Evolutionary conservation across 2,797 vertebrate species (phyloP), one percentile per base, ranked within the genome.

Genomic region (Acrocephalus scirpaceus): DNA sequence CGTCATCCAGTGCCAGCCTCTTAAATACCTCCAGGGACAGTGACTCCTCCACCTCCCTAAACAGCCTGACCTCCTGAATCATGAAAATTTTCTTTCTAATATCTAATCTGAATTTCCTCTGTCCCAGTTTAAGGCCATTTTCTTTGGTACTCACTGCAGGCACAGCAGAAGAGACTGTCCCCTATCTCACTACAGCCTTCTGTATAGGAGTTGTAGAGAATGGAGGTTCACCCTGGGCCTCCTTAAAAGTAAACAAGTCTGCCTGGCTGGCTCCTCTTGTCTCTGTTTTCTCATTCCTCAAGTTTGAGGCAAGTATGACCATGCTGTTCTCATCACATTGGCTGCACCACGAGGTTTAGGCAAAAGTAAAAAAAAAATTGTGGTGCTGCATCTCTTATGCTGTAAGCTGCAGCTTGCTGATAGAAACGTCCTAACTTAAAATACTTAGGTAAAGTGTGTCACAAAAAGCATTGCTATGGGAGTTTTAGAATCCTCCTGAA

Each of bases 261-360:
- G 29, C 13, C 16, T 6, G 51, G 10, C 51, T 26, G 29, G 7
- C 36, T 40, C 13, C 22, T 45, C 69, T 26, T 9, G 14, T 17
- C 69, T 51, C 50, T 11, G 8, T 38, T 47, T 12, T 57, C 42
- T 51, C 6, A 3, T 27, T 30, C 58, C 71, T 64, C 3, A 4
- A 11, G 51, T 13, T 1, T 27, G 47, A 84, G 62, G 44, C 62
- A 16, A 11, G 58, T 13, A 12, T 5, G 22, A 60, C 67, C 19
- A 0, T 73, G 84, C 12, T 0, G 0, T 65, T 69, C 20, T 51
- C 34, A 11, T 51, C 47, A 1, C 9, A 2, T 27, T 0, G 0
- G 1, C 54, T 54, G 71, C 2, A 10, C 47, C 72, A 34, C 1
- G 5, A 88, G 53, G n/a, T 30, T 38, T 8, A 44, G 36, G 47